phyloP scores from a whole-genome alignment of 2,113 vertebrate genomes.

The Rhabdomys dilectus region DNA sequence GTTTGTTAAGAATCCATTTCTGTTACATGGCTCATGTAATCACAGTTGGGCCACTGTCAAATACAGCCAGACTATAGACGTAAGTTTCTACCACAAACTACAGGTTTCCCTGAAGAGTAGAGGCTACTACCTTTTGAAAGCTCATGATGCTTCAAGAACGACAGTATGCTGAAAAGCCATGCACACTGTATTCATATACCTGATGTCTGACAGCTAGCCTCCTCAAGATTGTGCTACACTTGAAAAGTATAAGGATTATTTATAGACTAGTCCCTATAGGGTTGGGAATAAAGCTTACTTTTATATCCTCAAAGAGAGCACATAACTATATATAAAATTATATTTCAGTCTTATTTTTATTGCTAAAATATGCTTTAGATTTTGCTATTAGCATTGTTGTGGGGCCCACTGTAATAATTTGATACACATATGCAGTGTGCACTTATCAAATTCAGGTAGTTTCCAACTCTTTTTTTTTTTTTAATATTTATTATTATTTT shows the following conservation, averaged over 20 bases:
- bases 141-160: slow-evolving; percentile 2
- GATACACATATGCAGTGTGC: background rate
- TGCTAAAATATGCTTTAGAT: background rate
- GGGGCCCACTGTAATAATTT: background rate
- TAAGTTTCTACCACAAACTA: background rate
- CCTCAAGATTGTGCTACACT: background rate
- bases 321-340: background rate
- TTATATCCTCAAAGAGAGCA: background rate
- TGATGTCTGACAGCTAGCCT: background rate
- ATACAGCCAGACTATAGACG: background rate
- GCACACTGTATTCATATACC: background rate
- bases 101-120: background rate
- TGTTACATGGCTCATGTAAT: background rate
- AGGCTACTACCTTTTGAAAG: background rate
- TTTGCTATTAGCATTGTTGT: background rate
- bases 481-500: too few species aligned
- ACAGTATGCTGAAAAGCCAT: slow-evolving; percentile 19
- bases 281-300: background rate
- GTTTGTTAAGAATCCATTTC: background rate
- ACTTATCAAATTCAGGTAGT: background rate
- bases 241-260: slow-evolving; percentile 29
- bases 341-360: background rate
- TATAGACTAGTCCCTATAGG: background rate
- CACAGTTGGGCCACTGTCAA: background rate
- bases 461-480: background rate